Evolutionary conservation across 2,888 invertebrate species (phyloP).

Genomic region (Habrosyne pyritoides): DNA sequence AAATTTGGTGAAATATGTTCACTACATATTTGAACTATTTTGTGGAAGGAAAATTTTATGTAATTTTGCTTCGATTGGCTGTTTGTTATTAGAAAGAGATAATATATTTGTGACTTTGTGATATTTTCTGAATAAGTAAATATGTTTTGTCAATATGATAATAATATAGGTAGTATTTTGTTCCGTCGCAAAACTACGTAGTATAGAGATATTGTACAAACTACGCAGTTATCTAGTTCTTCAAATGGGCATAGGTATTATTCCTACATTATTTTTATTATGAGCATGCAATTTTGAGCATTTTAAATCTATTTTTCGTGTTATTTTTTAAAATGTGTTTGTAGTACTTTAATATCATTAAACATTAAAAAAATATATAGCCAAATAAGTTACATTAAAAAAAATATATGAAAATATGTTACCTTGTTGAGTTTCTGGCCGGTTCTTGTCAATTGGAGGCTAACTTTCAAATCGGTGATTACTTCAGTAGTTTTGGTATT

Average conservation of each 20-base stretch:
- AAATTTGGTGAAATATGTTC: neutral
- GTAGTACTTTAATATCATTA: too few relatives aligned
- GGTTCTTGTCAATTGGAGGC: too few relatives aligned
- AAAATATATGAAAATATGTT: too few relatives aligned
- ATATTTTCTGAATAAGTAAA: neutral
- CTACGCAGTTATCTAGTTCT: neutral
- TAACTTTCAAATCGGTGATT: too few relatives aligned
- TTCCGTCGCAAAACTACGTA: neutral
- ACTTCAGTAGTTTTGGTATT: too few relatives aligned
- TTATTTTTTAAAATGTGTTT: too few relatives aligned
- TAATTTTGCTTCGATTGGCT: constrained; percentile 10
- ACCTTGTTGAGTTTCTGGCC: too few relatives aligned
- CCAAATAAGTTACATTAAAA: too few relatives aligned
- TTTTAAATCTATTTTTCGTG: too few relatives aligned
- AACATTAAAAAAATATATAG: too few relatives aligned
- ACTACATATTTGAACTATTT: constrained; percentile 9
- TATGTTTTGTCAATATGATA: neutral
- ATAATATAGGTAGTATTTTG: neutral
- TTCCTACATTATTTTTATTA: too few relatives aligned
- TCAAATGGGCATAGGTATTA: neutral
- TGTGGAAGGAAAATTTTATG: constrained; percentile 14
- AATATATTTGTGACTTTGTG: neutral
- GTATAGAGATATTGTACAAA: neutral
- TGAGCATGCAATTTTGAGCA: too few relatives aligned
- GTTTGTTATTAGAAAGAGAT: neutral